Percentiles rank a stretch among this genome's conserved stretches.
phyloP scores from a whole-genome alignment of 2,797 vertebrate genomes.

The Pseudochaenichthys georgianus region DNA sequence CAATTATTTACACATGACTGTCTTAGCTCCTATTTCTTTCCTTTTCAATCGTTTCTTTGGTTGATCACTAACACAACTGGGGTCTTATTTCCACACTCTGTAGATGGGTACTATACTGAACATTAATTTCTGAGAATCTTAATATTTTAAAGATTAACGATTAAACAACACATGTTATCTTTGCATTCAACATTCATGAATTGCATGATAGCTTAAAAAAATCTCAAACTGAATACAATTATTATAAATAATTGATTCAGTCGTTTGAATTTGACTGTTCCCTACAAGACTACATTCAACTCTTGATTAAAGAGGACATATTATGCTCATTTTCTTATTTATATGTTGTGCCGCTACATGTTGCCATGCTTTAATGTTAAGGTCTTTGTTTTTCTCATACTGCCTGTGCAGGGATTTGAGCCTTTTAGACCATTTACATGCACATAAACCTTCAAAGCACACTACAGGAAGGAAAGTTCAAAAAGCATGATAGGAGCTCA shows the following conservation, averaged over 20 bases:
- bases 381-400: too few relatives aligned
- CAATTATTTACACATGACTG: constrained; percentile 18
- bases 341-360: too few relatives aligned
- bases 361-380: too few relatives aligned
- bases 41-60: background rate
- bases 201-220: background rate
- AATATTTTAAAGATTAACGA: background rate
- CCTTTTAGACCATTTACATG: too few relatives aligned
- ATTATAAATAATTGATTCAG: constrained; percentile 17
- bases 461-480: too few relatives aligned
- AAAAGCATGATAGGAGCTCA: too few relatives aligned
- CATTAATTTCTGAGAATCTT: background rate
- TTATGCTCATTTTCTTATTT: too few relatives aligned
- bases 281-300: background rate
- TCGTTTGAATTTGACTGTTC: constrained; percentile 1
- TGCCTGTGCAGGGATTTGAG: too few relatives aligned
- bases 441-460: too few relatives aligned
- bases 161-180: background rate
- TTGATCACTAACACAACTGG: background rate
- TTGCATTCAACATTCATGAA: constrained; percentile 1
- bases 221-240: too few relatives aligned
- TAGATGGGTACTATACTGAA: background rate
- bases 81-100: background rate
- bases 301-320: background rate
- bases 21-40: background rate